Percentiles rank a stretch among this genome's conserved stretches.
These are phyloP conservation scores for Brevimyrus niger DNA, from an alignment of 2,113 vertebrate species.

Conservation along the genomic window DNA sequence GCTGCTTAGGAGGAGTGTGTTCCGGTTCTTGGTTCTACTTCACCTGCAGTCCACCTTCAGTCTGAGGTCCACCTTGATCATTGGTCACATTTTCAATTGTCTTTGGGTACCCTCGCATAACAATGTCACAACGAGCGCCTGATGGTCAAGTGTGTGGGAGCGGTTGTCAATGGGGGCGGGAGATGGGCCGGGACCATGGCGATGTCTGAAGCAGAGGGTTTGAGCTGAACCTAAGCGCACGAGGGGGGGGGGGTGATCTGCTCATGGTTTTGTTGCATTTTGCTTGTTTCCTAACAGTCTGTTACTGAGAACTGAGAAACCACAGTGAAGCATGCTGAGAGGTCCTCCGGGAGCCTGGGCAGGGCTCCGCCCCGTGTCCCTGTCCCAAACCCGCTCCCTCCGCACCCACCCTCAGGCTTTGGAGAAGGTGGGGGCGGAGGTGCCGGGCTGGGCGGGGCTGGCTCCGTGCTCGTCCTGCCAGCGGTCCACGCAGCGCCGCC, in stretches of 20 bases:
- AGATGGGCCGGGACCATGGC: neutral
- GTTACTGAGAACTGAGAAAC: neutral
- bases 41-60: neutral
- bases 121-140: neutral
- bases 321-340: neutral
- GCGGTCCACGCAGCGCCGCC: constrained; percentile 87
- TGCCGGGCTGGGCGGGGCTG: constrained; percentile 70
- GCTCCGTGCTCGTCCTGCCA: constrained; percentile 79
- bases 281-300: neutral
- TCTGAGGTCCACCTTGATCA: neutral
- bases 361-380: neutral
- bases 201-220: neutral
- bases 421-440: constrained; percentile 80
- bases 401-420: constrained; percentile 72
- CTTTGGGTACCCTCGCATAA: neutral
- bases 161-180: neutral
- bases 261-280: neutral
- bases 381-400: constrained; percentile 13
- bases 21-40: neutral
- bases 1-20: neutral
- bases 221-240: neutral
- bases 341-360: neutral
- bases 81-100: neutral
- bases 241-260: neutral
- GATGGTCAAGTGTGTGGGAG: neutral